phyloP scores from a whole-genome alignment of 2,113 vertebrate genomes.

The Oncorhynchus gorbuscha region DNA sequence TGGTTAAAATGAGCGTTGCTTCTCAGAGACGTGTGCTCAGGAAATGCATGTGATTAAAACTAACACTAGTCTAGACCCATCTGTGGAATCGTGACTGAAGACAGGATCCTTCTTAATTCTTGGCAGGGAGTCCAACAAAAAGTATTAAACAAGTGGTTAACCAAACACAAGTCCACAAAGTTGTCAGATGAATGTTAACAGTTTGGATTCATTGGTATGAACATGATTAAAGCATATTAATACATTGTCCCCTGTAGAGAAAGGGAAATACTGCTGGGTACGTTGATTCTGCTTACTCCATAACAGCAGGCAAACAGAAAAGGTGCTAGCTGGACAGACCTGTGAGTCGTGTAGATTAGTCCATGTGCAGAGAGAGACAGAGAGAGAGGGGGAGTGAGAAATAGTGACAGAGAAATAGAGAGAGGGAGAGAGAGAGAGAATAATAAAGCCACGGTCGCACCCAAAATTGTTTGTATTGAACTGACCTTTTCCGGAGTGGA shows the following conservation, averaged over 20 bases:
- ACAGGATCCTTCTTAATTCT: background rate
- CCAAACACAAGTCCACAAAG: background rate
- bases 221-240: background rate
- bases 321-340: background rate
- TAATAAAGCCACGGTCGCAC: background rate
- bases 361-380: background rate
- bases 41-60: conserved; percentile 30
- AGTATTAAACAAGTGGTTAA: too few relatives aligned
- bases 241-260: too few relatives aligned
- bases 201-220: background rate
- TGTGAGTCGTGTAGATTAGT: background rate
- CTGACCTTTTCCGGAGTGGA: background rate
- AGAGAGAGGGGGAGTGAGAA: background rate
- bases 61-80: background rate
- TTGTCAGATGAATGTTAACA: background rate
- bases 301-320: too few relatives aligned
- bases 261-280: too few relatives aligned
- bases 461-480: background rate
- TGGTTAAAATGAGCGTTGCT: conserved; percentile 37
- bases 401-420: background rate
- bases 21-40: conserved; percentile 21
- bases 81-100: background rate
- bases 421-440: background rate
- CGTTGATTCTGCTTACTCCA: too few relatives aligned
- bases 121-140: background rate